A percentile compares a stretch with the other conserved stretches of the same genome.
Evolutionary conservation across 2,113 vertebrate species (phyloP).

Genomic region (Opisthocomus hoazin): DNA sequence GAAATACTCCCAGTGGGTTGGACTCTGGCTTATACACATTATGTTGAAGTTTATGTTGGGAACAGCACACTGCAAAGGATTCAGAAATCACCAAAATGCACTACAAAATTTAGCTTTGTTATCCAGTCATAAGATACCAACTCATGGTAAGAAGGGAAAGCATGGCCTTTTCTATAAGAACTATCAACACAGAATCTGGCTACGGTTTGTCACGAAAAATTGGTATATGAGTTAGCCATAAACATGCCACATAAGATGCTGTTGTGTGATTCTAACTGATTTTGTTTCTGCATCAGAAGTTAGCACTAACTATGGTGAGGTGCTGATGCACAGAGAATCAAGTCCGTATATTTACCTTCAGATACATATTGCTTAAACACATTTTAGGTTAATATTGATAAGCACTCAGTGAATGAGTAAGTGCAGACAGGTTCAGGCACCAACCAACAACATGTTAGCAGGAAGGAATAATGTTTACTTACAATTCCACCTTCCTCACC

Average conservation of each 20-base stretch:
- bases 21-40: background rate
- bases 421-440: background rate
- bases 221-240: background rate
- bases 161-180: background rate
- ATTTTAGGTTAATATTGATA: background rate
- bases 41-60: background rate
- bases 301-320: background rate
- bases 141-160: background rate
- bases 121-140: background rate
- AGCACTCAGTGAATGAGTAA: background rate
- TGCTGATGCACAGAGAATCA: background rate
- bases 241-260: background rate
- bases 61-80: background rate
- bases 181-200: background rate
- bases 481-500: slow-evolving; percentile 84
- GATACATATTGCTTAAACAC: background rate
- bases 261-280: background rate
- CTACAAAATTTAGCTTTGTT: background rate
- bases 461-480: slow-evolving; percentile 57
- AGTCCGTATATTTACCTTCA: background rate
- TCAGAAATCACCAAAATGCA: background rate
- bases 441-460: background rate
- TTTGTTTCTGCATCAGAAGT: background rate
- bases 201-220: background rate
- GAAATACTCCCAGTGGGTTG: background rate